Evolutionary conservation across 2,113 vertebrate species (phyloP), one percentile per base, ranked within the genome.

Genomic region (Plotosus lineatus): DNA sequence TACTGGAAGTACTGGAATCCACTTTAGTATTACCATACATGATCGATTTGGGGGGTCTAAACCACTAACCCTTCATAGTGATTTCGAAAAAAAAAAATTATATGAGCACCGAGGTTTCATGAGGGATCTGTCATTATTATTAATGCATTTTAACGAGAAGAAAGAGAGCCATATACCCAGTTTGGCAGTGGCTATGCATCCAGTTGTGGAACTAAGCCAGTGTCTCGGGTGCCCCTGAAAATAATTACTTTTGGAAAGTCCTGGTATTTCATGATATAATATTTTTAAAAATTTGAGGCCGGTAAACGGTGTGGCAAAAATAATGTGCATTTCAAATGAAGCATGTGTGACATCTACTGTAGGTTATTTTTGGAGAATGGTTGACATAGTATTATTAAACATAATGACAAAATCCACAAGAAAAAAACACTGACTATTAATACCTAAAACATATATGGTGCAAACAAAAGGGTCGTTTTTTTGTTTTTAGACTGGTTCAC

Each of bases 161-260:
- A 53, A 73, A 79, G 33, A 85, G 75, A 66, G 31, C 55, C 77
- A 56, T 56, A 81, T 84, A 85, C 84, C 63, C 78, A 56, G 81
- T 60, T 63, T 80, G 72, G 79, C 40, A 75, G 75, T 46, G 50
- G 76, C 53, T 60, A 12, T 40, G 51, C 83, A 84, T 86, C 83
- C 72, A 86, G 83, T 40, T 84, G 85, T 89, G 87, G 83, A 85
- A 79, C 56, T 31, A 28, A 42, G 82, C 88, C 82, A 82, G n/a
- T 36, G 28, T 72, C 69, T 84, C 72, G 75, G 77, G 56, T 80
- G 68, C 51, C 85, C 71, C 51, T 78, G 76, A 79, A 86, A 82
- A 82, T 85, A 88, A 86, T 87, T 82, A 87, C 76, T 38, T 81
- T 79, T 89, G 82, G 82, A 90, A 88, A 83, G 63, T 69, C 69